Conservation (phyloP, 2,888 invertebrate genomes). For the Polyommatus iphigenia region DNA sequence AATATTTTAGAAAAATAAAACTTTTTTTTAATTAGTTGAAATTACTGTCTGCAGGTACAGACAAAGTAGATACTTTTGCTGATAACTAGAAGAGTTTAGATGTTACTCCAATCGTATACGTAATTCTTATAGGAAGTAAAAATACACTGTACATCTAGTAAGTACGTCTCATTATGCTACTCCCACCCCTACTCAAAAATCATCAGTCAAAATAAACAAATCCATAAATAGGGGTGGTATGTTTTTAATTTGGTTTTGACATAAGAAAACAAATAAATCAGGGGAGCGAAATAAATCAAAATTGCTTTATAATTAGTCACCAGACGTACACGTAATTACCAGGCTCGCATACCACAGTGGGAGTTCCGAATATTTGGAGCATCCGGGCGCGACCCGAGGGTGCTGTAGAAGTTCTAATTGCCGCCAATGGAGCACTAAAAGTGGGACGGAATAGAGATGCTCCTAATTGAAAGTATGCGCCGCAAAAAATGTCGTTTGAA, state of each 20-base stretch:
- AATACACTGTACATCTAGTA: too few relatives aligned
- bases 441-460: conserved; percentile 55
- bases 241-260: conserved; percentile 2
- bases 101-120: too few relatives aligned
- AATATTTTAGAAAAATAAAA: too few relatives aligned
- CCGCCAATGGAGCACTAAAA: conserved; percentile 54
- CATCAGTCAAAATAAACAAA: not conserved
- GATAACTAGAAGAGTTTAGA: too few relatives aligned
- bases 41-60: not conserved
- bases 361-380: conserved; percentile 54
- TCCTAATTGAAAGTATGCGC: conserved; percentile 51
- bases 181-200: too few relatives aligned
- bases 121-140: too few relatives aligned
- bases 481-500: conserved; percentile 50
- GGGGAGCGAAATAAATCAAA: conserved; percentile 34
- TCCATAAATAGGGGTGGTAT: not conserved
- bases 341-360: conserved; percentile 58
- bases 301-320: conserved; percentile 60
- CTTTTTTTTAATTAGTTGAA: not conserved
- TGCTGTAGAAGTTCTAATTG: conserved; percentile 55
- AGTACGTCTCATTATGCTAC: too few relatives aligned
- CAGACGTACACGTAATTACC: conserved; percentile 62
- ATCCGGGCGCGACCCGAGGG: conserved; percentile 59
- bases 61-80: not conserved
- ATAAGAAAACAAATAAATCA: conserved; percentile 17